A percentile compares a stretch with the other conserved stretches of the same genome.
Evolutionary conservation across 92 coral and sea anemone genomes (phyloP).

Genomic region (Desmophyllum pertusum): DNA sequence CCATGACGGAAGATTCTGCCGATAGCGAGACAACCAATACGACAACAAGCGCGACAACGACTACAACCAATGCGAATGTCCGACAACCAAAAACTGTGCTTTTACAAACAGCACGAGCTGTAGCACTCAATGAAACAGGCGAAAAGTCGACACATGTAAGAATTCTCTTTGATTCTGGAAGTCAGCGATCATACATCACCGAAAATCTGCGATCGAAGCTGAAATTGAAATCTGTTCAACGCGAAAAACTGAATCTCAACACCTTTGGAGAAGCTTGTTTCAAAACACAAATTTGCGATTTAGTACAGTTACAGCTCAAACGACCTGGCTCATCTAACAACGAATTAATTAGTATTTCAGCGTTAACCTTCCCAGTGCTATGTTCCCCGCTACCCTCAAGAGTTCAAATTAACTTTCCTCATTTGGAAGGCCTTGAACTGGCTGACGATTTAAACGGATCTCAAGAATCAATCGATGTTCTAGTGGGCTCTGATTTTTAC

Average conservation of each 20-base stretch:
- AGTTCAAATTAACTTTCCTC: neutral
- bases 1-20: neutral
- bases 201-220: slow-evolving; percentile 52
- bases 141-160: slow-evolving; percentile 41
- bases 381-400: neutral
- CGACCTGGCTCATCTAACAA: neutral
- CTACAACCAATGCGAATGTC: slow-evolving; percentile 15
- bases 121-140: slow-evolving; percentile 31
- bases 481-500: too few species aligned
- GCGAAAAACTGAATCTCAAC: slow-evolving; percentile 56
- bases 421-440: neutral
- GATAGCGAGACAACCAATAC: neutral
- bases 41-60: neutral
- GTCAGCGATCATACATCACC: neutral
- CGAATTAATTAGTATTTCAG: neutral
- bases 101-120: slow-evolving; percentile 66
- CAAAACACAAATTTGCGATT: slow-evolving; percentile 48
- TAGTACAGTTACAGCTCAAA: neutral
- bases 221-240: slow-evolving; percentile 45
- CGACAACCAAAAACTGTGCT: slow-evolving; percentile 41
- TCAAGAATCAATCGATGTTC: neutral
- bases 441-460: neutral
- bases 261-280: slow-evolving; percentile 56
- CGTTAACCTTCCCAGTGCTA: neutral
- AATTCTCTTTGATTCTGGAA: slow-evolving; percentile 26